A percentile compares a stretch with the other conserved stretches of the same genome.
Conservation (phyloP, 2,113 vertebrate species). For the Seriola dumerili region DNA sequence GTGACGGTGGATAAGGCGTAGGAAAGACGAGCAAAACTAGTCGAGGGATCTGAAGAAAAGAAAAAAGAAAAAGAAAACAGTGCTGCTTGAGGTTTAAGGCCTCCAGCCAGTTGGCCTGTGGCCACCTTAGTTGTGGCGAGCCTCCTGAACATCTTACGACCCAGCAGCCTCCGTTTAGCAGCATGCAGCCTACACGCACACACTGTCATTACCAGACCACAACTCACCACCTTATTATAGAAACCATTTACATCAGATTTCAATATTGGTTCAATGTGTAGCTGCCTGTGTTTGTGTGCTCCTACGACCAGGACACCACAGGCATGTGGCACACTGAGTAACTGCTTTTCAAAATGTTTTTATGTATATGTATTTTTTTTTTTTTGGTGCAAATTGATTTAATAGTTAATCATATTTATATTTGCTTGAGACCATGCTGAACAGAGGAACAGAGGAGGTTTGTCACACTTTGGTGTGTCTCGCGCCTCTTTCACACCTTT, state of each 20-base stretch:
- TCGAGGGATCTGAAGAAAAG: neutral
- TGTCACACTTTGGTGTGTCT: slow-evolving; percentile 17
- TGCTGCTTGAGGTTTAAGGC: slow-evolving; percentile 45
- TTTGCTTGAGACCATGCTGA: neutral
- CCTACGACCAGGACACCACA: slow-evolving; percentile 8
- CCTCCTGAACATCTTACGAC: slow-evolving; percentile 59
- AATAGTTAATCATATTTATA: neutral
- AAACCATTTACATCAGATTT: slow-evolving; percentile 51
- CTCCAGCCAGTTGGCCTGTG: slow-evolving; percentile 49
- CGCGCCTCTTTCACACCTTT: slow-evolving; percentile 2
- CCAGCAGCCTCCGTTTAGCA: slow-evolving; percentile 49
- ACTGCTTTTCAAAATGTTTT: slow-evolving; percentile 2
- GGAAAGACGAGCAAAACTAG: neutral
- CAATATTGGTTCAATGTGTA: slow-evolving; percentile 37
- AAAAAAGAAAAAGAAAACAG: slow-evolving; percentile 1
- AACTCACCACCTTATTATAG: slow-evolving; percentile 53
- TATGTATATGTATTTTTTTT: neutral
- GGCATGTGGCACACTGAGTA: slow-evolving; percentile 14
- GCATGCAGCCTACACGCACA: slow-evolving; percentile 60
- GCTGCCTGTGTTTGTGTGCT: slow-evolving; percentile 4
- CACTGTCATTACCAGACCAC: slow-evolving; percentile 61
- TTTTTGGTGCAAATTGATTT: neutral
- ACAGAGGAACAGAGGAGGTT: slow-evolving; percentile 2
- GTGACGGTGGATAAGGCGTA: neutral
- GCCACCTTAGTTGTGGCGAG: slow-evolving; percentile 66